These are phyloP conservation scores for Morus bassanus DNA, from an alignment of 2,797 vertebrate genomes.

Conservation along the genomic window DNA sequence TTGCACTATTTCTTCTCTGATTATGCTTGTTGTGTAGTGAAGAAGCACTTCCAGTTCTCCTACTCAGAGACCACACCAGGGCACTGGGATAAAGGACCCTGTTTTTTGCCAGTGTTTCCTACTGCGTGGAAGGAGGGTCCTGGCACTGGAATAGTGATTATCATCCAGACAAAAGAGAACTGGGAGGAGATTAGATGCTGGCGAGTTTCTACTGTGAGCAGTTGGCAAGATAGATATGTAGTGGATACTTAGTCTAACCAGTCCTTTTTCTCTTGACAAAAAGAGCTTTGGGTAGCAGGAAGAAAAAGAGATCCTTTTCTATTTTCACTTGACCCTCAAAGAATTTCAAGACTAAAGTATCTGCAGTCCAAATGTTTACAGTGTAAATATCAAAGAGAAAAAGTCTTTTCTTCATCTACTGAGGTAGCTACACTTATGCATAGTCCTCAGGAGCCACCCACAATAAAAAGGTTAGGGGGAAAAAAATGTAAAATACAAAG, in stretches of 20 bases:
- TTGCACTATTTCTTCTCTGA: conserved; percentile 58
- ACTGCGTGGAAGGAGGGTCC: neutral
- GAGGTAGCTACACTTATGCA: neutral
- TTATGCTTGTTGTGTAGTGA: conserved; percentile 64
- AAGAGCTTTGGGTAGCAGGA: neutral
- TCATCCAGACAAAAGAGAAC: neutral
- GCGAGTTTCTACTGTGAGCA: neutral
- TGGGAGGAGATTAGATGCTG: neutral
- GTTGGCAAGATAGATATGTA: neutral
- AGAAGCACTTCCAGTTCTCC: conserved; percentile 54
- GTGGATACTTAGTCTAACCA: neutral
- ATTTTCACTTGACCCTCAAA: neutral
- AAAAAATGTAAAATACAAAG: neutral
- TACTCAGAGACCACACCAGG: neutral
- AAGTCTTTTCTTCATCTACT: neutral
- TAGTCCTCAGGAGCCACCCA: neutral
- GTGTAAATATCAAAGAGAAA: neutral
- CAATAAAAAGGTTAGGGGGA: neutral
- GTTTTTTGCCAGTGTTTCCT: conserved; percentile 70
- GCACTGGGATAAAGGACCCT: conserved; percentile 59
- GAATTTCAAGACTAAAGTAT: neutral
- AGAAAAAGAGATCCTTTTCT: neutral
- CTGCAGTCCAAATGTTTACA: neutral
- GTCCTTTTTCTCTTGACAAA: neutral
- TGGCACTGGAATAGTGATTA: neutral